Conservation (phyloP, 2,113 vertebrate species). For the Tragelaphus strepsiceros region DNA sequence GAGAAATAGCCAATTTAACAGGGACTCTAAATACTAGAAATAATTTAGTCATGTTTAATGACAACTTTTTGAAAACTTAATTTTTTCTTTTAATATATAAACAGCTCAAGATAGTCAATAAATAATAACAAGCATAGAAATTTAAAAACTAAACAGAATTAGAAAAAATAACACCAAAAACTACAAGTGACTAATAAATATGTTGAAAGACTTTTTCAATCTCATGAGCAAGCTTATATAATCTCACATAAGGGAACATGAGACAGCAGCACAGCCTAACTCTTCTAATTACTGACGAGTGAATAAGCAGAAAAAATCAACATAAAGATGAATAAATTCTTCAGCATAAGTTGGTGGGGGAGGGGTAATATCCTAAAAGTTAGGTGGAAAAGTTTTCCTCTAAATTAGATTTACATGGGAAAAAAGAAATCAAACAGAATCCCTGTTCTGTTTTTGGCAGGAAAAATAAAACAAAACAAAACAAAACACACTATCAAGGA, state of each 20-base stretch:
- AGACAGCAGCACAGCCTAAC: not conserved
- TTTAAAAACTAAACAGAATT: not conserved
- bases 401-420: not conserved
- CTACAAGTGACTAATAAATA: not conserved
- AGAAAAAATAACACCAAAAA: not conserved
- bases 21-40: not conserved
- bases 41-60: not conserved
- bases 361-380: not conserved
- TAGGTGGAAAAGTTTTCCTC: not conserved
- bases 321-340: not conserved
- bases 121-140: not conserved
- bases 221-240: not conserved
- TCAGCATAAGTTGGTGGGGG: not conserved
- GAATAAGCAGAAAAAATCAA: not conserved
- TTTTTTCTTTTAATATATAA: not conserved
- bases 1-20: conserved; percentile 12
- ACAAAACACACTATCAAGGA: not conserved
- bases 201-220: not conserved
- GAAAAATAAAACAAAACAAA: no score
- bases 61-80: not conserved
- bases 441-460: not conserved
- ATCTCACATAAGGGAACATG: not conserved
- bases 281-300: not conserved
- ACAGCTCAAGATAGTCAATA: not conserved
- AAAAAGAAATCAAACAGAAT: not conserved